Evolutionary conservation across 2,888 invertebrate species (phyloP).

Genomic region (Tenodera sinensis): DNA sequence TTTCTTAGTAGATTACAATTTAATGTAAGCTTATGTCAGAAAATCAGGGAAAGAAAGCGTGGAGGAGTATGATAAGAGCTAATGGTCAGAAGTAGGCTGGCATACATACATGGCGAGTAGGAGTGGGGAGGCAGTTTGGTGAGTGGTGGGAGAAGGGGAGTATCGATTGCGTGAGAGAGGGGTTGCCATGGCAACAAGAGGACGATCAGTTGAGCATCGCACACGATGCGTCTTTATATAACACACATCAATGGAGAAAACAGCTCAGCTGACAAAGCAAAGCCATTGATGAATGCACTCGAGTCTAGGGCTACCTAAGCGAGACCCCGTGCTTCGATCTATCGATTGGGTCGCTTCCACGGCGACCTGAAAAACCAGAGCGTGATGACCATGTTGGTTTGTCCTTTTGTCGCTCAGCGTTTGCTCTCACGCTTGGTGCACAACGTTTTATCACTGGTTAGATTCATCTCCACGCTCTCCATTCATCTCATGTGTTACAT

Average conservation of each 20-base stretch:
- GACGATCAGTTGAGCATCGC: background rate
- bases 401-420: background rate
- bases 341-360: background rate
- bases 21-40: background rate
- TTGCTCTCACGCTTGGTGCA: background rate
- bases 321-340: background rate
- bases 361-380: background rate
- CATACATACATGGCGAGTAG: background rate
- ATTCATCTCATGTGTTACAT: background rate
- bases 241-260: background rate
- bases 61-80: background rate
- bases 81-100: background rate
- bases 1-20: no score
- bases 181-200: background rate
- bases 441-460: background rate
- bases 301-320: background rate
- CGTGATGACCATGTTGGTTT: background rate
- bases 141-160: background rate
- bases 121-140: background rate
- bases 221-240: background rate
- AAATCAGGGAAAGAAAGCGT: background rate
- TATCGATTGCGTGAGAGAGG: background rate
- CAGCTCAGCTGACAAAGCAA: background rate
- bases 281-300: background rate
- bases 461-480: background rate